phyloP scores from a whole-genome alignment of 92 coral and sea anemone species.

The Blastomussa wellsi region DNA sequence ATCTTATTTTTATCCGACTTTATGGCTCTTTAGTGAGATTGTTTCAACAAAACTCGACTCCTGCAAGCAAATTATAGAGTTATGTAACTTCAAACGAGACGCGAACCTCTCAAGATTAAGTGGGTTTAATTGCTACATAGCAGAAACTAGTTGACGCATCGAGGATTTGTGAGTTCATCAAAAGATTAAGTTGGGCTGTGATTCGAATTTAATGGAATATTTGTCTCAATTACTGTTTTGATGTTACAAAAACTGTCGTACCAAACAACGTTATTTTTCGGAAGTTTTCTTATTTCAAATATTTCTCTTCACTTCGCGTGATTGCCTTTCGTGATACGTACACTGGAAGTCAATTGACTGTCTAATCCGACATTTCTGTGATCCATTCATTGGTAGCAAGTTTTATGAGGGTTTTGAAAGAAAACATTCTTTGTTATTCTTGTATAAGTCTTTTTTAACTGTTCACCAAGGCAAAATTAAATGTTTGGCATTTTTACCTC shows the following conservation, averaged over 20 bases:
- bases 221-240: background rate
- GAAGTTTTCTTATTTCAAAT: background rate
- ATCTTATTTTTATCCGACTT: background rate
- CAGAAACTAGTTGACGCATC: background rate
- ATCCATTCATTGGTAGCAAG: background rate
- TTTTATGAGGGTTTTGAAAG: background rate
- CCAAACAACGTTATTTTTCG: background rate
- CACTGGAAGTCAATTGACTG: background rate
- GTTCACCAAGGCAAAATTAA: background rate
- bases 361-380: background rate
- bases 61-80: constrained; percentile 5
- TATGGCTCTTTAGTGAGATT: background rate
- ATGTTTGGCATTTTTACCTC: background rate
- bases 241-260: background rate
- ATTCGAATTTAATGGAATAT: background rate
- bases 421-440: background rate
- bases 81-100: constrained; percentile 22
- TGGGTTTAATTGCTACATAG: background rate
- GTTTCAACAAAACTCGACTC: background rate
- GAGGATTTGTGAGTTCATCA: background rate
- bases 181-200: background rate
- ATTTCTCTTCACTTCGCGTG: background rate
- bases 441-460: background rate
- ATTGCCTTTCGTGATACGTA: constrained; percentile 12
- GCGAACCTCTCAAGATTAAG: constrained; percentile 32